Percentiles rank a stretch among this genome's conserved stretches.
Evolutionary conservation across 2,888 invertebrate genomes (phyloP).

Genomic region (Altica lythri): DNA sequence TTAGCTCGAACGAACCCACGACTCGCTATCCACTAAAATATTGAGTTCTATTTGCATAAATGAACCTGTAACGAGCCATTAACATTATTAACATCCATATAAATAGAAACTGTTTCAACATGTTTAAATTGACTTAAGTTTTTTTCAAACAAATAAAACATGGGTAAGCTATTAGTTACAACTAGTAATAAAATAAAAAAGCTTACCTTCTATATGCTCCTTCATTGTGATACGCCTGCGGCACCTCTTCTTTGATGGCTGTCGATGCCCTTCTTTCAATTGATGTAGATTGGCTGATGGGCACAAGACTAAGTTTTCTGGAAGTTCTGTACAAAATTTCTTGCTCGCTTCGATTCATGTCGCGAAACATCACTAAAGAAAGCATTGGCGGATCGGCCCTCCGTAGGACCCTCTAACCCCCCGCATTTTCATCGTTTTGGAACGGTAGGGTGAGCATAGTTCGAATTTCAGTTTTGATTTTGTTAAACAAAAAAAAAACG

Average conservation of each 20-base stretch:
- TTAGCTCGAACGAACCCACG: no score
- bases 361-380: constrained; percentile 58
- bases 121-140: no score
- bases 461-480: background rate
- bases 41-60: no score
- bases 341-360: constrained; percentile 69
- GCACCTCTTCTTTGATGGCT: constrained; percentile 19
- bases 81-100: no score
- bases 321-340: constrained; percentile 67
- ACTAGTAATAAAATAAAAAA: background rate
- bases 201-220: constrained; percentile 29
- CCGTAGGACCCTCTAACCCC: constrained; percentile 36
- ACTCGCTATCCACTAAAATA: no score
- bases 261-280: constrained; percentile 33
- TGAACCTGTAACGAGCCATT: no score
- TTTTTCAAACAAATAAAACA: background rate
- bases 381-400: constrained; percentile 53
- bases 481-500: background rate
- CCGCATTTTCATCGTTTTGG: constrained; percentile 19
- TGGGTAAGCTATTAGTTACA: no score
- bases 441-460: constrained; percentile 10
- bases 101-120: no score
- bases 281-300: constrained; percentile 38
- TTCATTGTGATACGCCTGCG: constrained; percentile 16
- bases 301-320: constrained; percentile 61